These are phyloP conservation scores for Megalops cyprinoides DNA, from an alignment of 2,797 vertebrate genomes.

Conservation along the genomic window DNA sequence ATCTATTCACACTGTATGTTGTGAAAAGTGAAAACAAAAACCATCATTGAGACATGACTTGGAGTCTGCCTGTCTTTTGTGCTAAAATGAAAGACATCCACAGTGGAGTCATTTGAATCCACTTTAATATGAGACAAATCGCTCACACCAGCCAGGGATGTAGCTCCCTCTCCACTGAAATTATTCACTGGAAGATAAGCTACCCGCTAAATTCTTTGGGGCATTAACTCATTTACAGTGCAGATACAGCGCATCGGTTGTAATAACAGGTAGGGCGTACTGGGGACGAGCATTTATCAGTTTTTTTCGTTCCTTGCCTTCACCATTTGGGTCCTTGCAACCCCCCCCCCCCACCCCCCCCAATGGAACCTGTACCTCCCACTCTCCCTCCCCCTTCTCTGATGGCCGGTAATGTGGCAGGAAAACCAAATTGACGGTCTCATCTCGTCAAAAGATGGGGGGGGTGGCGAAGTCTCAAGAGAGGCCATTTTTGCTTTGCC, in stretches of 20 bases:
- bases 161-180: conserved; percentile 79
- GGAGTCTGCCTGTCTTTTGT: conserved; percentile 65
- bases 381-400: conserved; percentile 80
- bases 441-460: conserved; percentile 91
- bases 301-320: conserved; percentile 85
- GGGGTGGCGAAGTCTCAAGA: conserved; percentile 78
- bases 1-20: background rate
- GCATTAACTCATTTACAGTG: conserved; percentile 86
- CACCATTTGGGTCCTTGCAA: conserved; percentile 72
- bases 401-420: conserved; percentile 90
- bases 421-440: conserved; percentile 97
- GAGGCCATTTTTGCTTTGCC: conserved; percentile 88
- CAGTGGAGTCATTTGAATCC: conserved; percentile 71
- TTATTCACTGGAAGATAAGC: conserved; percentile 85
- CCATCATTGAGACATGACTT: conserved; percentile 62
- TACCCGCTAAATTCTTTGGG: conserved; percentile 77
- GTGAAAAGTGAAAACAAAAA: conserved; percentile 38
- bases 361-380: too few relatives aligned
- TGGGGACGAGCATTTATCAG: conserved; percentile 90
- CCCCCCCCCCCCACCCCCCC: conserved; percentile 37
- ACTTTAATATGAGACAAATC: conserved; percentile 81
- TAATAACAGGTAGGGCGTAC: conserved; percentile 87
- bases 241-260: conserved; percentile 81
- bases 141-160: conserved; percentile 80
- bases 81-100: conserved; percentile 72